A percentile compares a stretch with the other conserved stretches of the same genome.
Conservation (phyloP, 1,140 invertebrate genomes). For the Drosophila micromelanica region DNA sequence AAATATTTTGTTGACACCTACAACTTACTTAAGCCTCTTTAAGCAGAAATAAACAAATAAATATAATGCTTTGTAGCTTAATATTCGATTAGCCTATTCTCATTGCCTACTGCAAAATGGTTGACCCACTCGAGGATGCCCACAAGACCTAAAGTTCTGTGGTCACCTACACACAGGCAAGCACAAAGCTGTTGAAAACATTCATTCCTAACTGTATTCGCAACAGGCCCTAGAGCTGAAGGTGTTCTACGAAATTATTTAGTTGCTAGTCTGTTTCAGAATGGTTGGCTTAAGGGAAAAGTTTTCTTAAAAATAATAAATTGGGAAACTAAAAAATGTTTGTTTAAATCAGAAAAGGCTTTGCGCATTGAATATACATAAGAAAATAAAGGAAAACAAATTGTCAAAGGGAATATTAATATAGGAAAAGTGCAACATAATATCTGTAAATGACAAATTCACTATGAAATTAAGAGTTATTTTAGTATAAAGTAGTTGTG, state of each 20-base stretch:
- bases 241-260: not conserved
- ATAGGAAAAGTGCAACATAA: not conserved
- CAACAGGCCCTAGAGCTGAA: not conserved
- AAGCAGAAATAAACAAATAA: too few species aligned
- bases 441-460: too few species aligned
- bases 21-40: too few species aligned
- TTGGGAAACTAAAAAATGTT: not conserved
- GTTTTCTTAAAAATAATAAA: not conserved
- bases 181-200: constrained; percentile 3
- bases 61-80: too few species aligned
- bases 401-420: not conserved
- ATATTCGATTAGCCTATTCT: too few species aligned
- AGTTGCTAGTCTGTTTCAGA: not conserved
- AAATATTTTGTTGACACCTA: too few species aligned
- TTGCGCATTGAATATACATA: not conserved
- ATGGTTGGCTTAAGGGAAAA: not conserved
- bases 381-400: not conserved
- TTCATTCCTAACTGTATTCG: not conserved
- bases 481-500: too few species aligned
- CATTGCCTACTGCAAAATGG: not conserved
- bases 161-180: not conserved
- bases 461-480: too few species aligned
- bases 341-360: too few species aligned
- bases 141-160: constrained; percentile 1
- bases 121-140: not conserved